phyloP scores from a whole-genome alignment of 2,888 invertebrate genomes.

The Cremastobaeus sp. region DNA sequence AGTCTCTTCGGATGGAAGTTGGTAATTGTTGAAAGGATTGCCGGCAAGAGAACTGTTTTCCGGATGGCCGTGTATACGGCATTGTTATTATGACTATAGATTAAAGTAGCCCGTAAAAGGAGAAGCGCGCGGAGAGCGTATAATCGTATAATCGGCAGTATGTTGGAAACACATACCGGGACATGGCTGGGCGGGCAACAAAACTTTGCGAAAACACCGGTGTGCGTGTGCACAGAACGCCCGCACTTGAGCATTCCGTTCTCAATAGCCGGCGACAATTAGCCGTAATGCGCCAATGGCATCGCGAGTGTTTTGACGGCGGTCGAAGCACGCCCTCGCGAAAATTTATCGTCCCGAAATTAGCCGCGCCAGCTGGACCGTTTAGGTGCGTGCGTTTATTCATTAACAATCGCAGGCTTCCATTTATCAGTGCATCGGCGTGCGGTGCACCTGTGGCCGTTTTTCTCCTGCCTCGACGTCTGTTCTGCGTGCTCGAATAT shows the following conservation, averaged over 20 bases:
- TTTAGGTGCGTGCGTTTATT: conserved; percentile 68
- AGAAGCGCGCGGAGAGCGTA: no score
- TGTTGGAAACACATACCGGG: not conserved
- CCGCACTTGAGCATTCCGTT: conserved; percentile 20
- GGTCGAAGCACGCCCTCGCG: conserved; percentile 35
- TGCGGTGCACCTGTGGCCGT: conserved; percentile 29
- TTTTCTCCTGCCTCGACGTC: not conserved
- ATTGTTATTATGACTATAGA: no score
- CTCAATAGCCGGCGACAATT: conserved; percentile 29
- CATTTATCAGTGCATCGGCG: conserved; percentile 64
- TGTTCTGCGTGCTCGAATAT: conserved; percentile 64
- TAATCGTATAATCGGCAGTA: no score
- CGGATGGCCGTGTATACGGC: conserved; percentile 33
- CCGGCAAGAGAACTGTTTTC: conserved; percentile 39
- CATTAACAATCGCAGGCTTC: conserved; percentile 65
- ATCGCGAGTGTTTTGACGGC: conserved; percentile 21
- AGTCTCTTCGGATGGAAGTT: conserved; percentile 29
- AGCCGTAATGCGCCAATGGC: conserved; percentile 37
- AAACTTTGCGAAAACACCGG: no score
- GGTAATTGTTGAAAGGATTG: conserved; percentile 26
- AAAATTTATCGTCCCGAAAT: conserved; percentile 67
- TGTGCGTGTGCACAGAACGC: no score
- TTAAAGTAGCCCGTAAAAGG: no score
- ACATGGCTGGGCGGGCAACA: conserved; percentile 11
- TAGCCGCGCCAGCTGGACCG: conserved; percentile 64